phyloP scores from a whole-genome alignment of 2,888 invertebrate species.

The Malachius bipustulatus region DNA sequence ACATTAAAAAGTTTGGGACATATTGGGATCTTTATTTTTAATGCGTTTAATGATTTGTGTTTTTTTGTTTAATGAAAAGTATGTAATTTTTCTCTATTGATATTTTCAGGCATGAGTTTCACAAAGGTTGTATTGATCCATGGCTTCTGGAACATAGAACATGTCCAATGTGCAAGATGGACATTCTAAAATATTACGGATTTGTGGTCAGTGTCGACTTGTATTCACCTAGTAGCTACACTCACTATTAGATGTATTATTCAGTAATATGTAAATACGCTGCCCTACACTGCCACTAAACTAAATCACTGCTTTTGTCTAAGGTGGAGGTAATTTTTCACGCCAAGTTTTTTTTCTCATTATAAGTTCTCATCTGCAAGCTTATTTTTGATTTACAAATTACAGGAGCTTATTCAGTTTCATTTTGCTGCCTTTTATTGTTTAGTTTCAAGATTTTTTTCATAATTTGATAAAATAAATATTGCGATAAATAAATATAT shows the following conservation, averaged over 20 bases:
- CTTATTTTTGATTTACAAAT: too few species aligned
- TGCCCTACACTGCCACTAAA: neutral
- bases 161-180: constrained; percentile 95
- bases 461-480: too few species aligned
- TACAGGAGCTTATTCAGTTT: too few species aligned
- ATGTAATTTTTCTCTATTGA: constrained; percentile 10
- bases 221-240: constrained; percentile 25
- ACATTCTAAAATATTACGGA: constrained; percentile 82
- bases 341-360: constrained; percentile 1
- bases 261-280: neutral
- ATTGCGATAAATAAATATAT: too few species aligned
- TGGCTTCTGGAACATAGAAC: constrained; percentile 92
- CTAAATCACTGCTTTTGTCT: constrained; percentile 11
- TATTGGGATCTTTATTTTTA: too few species aligned
- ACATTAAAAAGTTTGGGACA: too few species aligned
- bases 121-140: constrained; percentile 91
- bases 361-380: too few species aligned
- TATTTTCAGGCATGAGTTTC: constrained; percentile 80
- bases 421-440: too few species aligned
- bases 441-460: too few species aligned
- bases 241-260: constrained; percentile 20
- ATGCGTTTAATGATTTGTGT: too few species aligned
- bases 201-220: constrained; percentile 60
- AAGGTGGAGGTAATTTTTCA: constrained; percentile 32
- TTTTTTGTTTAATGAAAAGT: too few species aligned